Evolutionary conservation across 2,888 invertebrate species (phyloP), one percentile per base, ranked within the genome.

Genomic region (Eumerus sabulonum): DNA sequence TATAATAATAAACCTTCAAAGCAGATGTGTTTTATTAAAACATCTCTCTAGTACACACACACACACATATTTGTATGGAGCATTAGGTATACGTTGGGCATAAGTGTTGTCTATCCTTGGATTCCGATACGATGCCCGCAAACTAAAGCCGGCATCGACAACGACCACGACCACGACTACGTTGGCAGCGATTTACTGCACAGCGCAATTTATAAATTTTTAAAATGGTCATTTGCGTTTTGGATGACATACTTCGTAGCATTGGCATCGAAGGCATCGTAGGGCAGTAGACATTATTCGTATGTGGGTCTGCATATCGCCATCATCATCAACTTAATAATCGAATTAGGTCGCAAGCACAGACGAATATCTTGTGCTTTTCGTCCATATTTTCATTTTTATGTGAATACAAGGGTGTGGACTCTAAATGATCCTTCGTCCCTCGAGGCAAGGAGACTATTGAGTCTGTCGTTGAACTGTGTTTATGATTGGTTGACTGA

Each of bases 21-120:
- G 77, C 77, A 77, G 77, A 77, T 77, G 77, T 77, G 77, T 77
- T 77, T 77, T 77, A 77, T 72, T 77, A 77, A 77, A 77, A 72
- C 72, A 77, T 77, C 67, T 67, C 67, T 77, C 64, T 14, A 13
- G 48, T 59, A 42, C 45, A 71, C 50, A 60, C 54, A 50, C 45
- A 68, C 19, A 51, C 13, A 36, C 13, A 60, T 12, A 19, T 4
- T 47, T 12, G 14, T 16, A 59, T 14, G 47, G n/a, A n/a, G n/a
- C n/a, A n/a, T n/a, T 13, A 19, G 14, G 35, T 66, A 17, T 62
- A 42, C 7, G 27, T 27, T 27, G 3, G 27, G 27, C 27, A 27
- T 27, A 16, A 9, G 36, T 53, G 44, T 18, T 59, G 59, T 59
- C 64, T 73, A 36, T 59, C 47, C 35, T 54, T 48, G 16, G 12